These are phyloP conservation scores for Triplophysa dalaica DNA, from an alignment of 2,113 vertebrate genomes.

Conservation along the genomic window DNA sequence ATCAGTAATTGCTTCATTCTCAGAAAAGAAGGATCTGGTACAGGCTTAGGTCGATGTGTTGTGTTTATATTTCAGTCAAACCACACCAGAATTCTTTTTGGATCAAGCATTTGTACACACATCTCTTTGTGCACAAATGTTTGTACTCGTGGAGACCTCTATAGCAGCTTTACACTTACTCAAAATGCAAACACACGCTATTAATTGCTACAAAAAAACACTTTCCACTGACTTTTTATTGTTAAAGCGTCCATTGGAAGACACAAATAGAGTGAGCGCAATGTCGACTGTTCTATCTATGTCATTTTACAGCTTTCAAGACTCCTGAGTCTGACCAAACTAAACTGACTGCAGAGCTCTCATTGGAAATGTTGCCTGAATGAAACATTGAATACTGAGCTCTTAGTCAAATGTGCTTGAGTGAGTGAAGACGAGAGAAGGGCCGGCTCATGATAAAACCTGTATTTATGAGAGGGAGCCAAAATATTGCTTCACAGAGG, in stretches of 20 bases:
- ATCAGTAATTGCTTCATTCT: no score
- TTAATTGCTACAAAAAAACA: no score
- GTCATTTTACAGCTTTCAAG: neutral
- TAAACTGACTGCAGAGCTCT: neutral
- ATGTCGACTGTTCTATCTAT: neutral
- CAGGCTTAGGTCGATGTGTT: no score
- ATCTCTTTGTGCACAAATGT: no score
- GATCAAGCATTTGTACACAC: no score
- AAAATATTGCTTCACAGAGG: neutral
- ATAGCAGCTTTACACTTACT: no score
- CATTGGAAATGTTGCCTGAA: neutral
- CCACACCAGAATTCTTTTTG: no score
- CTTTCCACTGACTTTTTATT: no score
- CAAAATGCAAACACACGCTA: no score
- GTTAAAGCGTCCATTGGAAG: neutral
- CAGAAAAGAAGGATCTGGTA: no score
- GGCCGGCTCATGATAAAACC: neutral
- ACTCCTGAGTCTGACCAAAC: neutral
- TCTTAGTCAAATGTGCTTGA: neutral
- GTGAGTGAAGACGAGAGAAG: neutral
- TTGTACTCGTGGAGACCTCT: no score
- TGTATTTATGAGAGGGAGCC: slow-evolving; percentile 2
- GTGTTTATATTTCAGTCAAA: no score
- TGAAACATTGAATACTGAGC: neutral
- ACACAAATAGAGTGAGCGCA: neutral